These are phyloP conservation scores for Zophobas atratus DNA, from an alignment of 1,140 invertebrate species.

Conservation along the genomic window DNA sequence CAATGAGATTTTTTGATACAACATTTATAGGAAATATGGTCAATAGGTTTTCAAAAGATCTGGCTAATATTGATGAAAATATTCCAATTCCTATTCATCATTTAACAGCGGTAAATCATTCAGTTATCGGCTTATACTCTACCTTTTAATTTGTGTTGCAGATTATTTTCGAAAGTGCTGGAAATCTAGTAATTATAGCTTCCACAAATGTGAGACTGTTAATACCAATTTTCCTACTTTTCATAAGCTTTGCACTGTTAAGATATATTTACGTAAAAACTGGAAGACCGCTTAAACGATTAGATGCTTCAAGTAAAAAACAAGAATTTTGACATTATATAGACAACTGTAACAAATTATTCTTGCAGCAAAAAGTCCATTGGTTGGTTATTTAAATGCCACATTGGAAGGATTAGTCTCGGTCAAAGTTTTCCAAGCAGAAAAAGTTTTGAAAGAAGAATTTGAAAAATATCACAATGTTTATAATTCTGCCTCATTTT, in stretches of 20 bases:
- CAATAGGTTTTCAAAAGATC: constrained; percentile 77
- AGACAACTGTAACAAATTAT: constrained; percentile 40
- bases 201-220: too few relatives aligned
- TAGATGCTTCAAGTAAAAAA: constrained; percentile 40
- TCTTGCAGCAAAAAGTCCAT: constrained; percentile 70
- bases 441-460: constrained; percentile 83
- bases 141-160: too few relatives aligned
- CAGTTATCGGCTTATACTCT: too few relatives aligned
- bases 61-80: constrained; percentile 77
- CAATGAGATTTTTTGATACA: constrained; percentile 79
- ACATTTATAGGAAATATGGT: constrained; percentile 70
- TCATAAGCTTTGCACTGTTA: too few relatives aligned
- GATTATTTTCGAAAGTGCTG: too few relatives aligned
- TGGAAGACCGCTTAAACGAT: neutral
- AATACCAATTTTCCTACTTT: too few relatives aligned
- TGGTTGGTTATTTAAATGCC: constrained; percentile 78
- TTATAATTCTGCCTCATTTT: constrained; percentile 77
- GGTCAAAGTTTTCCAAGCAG: constrained; percentile 86
- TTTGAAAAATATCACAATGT: constrained; percentile 85
- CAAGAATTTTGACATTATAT: constrained; percentile 58
- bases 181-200: too few relatives aligned
- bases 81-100: constrained; percentile 72
- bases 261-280: constrained; percentile 8
- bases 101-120: constrained; percentile 42
- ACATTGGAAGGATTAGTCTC: constrained; percentile 84